Base-by-base conservation (phyloP, 2,113 vertebrate species). In the Rostratula benghalensis region DNA sequence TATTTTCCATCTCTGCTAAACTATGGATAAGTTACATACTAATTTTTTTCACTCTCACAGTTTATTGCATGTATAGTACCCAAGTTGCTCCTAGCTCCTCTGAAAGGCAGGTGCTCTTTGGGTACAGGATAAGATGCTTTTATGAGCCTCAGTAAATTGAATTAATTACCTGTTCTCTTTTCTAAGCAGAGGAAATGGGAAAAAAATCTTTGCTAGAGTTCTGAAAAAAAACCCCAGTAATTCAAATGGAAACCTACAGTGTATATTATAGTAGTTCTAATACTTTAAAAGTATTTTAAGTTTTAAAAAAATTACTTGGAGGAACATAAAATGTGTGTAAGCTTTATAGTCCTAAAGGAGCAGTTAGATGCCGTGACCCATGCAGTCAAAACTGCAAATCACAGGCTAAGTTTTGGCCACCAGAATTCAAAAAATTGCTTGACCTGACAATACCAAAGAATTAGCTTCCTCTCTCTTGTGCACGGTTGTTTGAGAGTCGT, bases 331-430 rank as follows among this genome's bases (percentile, higher is more conserved):
- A 56, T 35, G 3, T 2, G 0, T 31, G 8, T 65, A 73, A 33
- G 3, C 1, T 43, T 81, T 56, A 50, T 7, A 10, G 16, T 50
- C n/a, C 10, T 71, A 63, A 90, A 51, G 7, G 11, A 70, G 13
- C 3, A 48, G 7, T 37, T 70, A 67, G 18, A 27, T 30, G 24
- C 3, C 19, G 41, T 2, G 12, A 45, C 1, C 15, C 45, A 45
- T 45, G 45, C 45, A 45, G 16, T 82, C n/a, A 56, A 59, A 81
- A 25, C 31, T 3, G 1, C 28, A 59, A 31, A 59, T 27, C 24
- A 20, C 8, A 1, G 0, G 1, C 33, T 65, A 41, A 19, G 5
- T 70, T 70, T 73, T 59, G 20, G 17, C 2, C 8, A 37, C 10
- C 15, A 77, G 23, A 95, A 65, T 78, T 8, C 19, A 5, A 35